Evolutionary conservation across 2,888 invertebrate genomes (phyloP).

Genomic region (Micropterix aruncella): DNA sequence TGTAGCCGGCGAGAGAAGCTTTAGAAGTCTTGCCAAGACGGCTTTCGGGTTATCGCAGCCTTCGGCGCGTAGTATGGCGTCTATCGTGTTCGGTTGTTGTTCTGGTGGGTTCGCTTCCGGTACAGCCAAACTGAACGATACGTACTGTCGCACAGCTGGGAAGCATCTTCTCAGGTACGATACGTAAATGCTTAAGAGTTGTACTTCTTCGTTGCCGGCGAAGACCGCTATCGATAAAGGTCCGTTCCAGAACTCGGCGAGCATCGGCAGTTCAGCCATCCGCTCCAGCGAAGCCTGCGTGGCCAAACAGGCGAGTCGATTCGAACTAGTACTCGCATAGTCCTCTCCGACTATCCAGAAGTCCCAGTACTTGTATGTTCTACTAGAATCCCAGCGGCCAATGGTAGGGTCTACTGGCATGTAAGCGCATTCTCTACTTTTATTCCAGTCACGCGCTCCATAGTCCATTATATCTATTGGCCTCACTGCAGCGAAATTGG

Average conservation of each 20-base stretch:
- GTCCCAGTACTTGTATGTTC: conserved; percentile 59
- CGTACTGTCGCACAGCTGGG: conserved; percentile 52
- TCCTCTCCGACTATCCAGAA: conserved; percentile 53
- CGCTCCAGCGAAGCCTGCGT: conserved; percentile 80
- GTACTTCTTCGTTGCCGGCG: conserved; percentile 65
- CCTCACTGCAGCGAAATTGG: conserved; percentile 19
- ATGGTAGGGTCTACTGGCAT: conserved; percentile 47
- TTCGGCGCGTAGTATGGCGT: conserved; percentile 24
- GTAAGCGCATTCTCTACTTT: conserved; percentile 33
- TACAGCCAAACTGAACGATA: conserved; percentile 65
- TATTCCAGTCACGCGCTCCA: conserved; percentile 19
- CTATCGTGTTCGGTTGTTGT: conserved; percentile 45
- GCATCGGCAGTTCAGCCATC: conserved; percentile 60
- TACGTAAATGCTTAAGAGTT: conserved; percentile 56
- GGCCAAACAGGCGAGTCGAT: conserved; percentile 55
- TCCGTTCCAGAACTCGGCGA: conserved; percentile 72
- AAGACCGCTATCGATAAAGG: conserved; percentile 76
- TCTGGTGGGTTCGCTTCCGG: conserved; percentile 44
- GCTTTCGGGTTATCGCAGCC: conserved; percentile 59
- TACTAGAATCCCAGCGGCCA: conserved; percentile 61
- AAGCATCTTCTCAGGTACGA: conserved; percentile 65
- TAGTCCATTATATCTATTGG: background rate
- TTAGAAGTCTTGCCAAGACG: conserved; percentile 42
- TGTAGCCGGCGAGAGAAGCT: conserved; percentile 44
- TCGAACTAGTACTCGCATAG: conserved; percentile 44